Conservation (phyloP, 2,888 invertebrate genomes). For the Horisme vitalbata region DNA sequence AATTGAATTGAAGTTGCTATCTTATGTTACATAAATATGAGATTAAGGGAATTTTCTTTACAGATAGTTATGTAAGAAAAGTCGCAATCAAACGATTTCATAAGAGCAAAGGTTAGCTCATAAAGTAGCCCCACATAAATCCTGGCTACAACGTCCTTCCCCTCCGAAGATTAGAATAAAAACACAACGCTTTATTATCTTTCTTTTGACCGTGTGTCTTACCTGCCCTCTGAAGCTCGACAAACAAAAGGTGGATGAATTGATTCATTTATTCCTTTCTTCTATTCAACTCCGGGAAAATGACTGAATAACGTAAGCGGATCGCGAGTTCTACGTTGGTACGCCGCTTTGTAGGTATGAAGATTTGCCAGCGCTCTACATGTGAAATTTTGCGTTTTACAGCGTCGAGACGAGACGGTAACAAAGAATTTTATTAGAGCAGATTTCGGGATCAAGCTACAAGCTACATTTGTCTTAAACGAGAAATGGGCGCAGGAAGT, state of each 20-base stretch:
- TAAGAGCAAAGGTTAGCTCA: too few species aligned
- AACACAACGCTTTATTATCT: slow-evolving; percentile 79
- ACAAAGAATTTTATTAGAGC: slow-evolving; percentile 61
- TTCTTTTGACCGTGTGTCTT: slow-evolving; percentile 76
- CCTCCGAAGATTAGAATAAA: slow-evolving; percentile 72
- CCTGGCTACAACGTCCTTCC: not conserved
- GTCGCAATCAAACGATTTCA: too few species aligned
- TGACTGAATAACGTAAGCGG: slow-evolving; percentile 6
- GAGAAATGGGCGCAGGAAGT: slow-evolving; percentile 49
- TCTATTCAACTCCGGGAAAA: slow-evolving; percentile 29
- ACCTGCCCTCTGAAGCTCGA: slow-evolving; percentile 54
- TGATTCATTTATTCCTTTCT: slow-evolving; percentile 51
- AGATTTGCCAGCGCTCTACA: slow-evolving; percentile 10
- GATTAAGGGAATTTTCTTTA: too few species aligned
- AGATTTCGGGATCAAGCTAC: slow-evolving; percentile 66
- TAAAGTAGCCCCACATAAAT: not conserved
- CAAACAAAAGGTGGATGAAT: slow-evolving; percentile 51
- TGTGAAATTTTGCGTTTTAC: slow-evolving; percentile 32
- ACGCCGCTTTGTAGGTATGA: not conserved
- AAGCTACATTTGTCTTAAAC: slow-evolving; percentile 67
- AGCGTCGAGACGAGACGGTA: slow-evolving; percentile 37
- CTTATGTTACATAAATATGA: too few species aligned
- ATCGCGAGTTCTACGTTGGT: slow-evolving; percentile 1
- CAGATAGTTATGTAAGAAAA: too few species aligned
- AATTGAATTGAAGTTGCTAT: too few species aligned